These are phyloP conservation scores for Aix galericulata DNA, from an alignment of 2,113 vertebrate species.

Conservation along the genomic window DNA sequence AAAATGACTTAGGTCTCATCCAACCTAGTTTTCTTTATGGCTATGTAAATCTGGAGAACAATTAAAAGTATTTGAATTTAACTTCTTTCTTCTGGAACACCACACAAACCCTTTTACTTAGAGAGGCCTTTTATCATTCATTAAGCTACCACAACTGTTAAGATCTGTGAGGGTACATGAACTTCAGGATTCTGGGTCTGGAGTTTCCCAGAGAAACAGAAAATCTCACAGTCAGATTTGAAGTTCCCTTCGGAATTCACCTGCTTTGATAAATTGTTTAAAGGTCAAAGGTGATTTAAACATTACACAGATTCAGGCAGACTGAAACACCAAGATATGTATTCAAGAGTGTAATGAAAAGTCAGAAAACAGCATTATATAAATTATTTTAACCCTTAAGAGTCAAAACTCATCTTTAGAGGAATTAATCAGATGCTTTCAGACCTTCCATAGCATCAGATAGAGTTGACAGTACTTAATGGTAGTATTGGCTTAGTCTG, in stretches of 20 bases:
- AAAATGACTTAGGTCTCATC: not conserved
- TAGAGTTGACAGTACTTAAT: not conserved
- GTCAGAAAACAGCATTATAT: not conserved
- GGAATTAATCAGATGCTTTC: not conserved
- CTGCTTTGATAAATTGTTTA: not conserved
- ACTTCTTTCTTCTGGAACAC: not conserved
- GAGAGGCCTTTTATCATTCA: not conserved
- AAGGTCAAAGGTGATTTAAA: not conserved
- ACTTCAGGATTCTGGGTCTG: not conserved
- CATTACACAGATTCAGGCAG: not conserved
- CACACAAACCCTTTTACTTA: not conserved
- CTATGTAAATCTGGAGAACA: not conserved
- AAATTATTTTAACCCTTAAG: not conserved
- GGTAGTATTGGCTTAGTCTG: not conserved
- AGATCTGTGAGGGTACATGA: not conserved
- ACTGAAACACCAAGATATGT: not conserved
- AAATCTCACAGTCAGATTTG: not conserved
- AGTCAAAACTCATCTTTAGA: not conserved
- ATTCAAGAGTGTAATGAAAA: not conserved
- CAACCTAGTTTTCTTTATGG: not conserved
- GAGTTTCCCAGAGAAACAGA: not conserved
- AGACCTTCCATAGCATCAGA: not conserved
- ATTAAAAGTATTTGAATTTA: not conserved
- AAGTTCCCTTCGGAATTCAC: not conserved
- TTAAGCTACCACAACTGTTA: not conserved